Evolutionary conservation across 2,797 vertebrate genomes (phyloP), one percentile per base, ranked within the genome.

Genomic region (Oceanodroma leucorhoa): DNA sequence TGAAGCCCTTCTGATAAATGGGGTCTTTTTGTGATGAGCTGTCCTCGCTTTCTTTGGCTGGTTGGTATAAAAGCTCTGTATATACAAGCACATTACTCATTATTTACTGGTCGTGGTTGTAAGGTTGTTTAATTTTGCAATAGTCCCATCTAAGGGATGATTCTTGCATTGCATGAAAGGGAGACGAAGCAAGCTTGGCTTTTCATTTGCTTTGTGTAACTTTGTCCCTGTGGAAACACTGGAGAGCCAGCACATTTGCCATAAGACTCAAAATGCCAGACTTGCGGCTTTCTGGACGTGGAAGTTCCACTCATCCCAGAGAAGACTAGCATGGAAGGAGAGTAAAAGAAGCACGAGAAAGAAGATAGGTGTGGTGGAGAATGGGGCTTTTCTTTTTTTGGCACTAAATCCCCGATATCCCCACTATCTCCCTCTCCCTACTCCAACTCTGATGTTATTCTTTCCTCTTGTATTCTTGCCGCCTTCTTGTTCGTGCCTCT

Each of bases 111-210:
- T 69, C 1, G 12, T 66, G 61, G 45, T 13, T 46, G 50, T 65
- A 89, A 88, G 36, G 75, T 82, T 38, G 92, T 98, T 97, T 97
- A 91, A 97, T 97, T 98, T 95, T 97, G 96, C 96, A 98, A 97
- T 76, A 97, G 96, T 94, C 96, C 95, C 98, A 98, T 96, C 97
- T 97, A 97, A 95, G 87, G 89, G 97, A 91, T 91, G 95, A 83
- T 97, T 87, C 54, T 72, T 78, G 90, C 75, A 89, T 73, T 97
- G 77, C 96, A 96, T 51, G 77, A 34, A 73, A 90, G 26, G 64
- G 32, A 86, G 60, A 58, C 69, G 51, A 10, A 67, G 82, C 46
- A 64, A 76, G 64, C 61, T 86, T 58, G 70, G 72, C 71, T 94
- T 83, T 90, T 53, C 8, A 12, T 88, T 77, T 76, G 41, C 30